A percentile compares a stretch with the other conserved stretches of the same genome.
phyloP scores from a whole-genome alignment of 2,797 vertebrate genomes.

The Synanceia verrucosa region DNA sequence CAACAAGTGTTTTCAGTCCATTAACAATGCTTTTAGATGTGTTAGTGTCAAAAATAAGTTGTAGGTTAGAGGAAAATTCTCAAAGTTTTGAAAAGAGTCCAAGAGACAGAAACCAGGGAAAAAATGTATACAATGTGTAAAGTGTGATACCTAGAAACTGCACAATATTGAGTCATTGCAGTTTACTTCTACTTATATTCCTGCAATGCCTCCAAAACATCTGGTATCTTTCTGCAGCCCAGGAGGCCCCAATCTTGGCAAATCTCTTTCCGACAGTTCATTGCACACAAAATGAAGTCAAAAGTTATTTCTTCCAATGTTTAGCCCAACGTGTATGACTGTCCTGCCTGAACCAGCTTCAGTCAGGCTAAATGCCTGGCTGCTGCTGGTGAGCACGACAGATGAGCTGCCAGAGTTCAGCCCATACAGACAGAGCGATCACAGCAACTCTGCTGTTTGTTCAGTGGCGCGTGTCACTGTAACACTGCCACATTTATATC shows the following conservation, averaged over 20 bases:
- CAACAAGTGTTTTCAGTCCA: neutral
- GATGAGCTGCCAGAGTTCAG: conserved; percentile 10
- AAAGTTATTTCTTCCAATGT: neutral
- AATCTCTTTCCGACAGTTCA: neutral
- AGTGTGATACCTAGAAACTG: no score
- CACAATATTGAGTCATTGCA: neutral
- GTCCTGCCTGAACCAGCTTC: neutral
- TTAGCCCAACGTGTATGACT: neutral
- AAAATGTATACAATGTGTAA: no score
- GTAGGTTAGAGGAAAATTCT: neutral
- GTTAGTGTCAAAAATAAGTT: neutral
- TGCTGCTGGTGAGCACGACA: conserved; percentile 2
- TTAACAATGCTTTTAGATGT: neutral
- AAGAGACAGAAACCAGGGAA: no score
- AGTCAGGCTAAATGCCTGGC: neutral
- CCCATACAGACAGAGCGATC: neutral
- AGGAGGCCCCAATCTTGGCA: no score
- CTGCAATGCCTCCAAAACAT: neutral
- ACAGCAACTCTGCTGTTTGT: conserved; percentile 7
- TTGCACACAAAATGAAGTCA: neutral
- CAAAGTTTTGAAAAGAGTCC: neutral
- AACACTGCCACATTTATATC: neutral
- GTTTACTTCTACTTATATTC: neutral
- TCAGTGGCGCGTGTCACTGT: neutral
- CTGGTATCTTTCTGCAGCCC: neutral